Conservation (phyloP, 2,797 vertebrate genomes). For the Intellagama lesueurii region DNA sequence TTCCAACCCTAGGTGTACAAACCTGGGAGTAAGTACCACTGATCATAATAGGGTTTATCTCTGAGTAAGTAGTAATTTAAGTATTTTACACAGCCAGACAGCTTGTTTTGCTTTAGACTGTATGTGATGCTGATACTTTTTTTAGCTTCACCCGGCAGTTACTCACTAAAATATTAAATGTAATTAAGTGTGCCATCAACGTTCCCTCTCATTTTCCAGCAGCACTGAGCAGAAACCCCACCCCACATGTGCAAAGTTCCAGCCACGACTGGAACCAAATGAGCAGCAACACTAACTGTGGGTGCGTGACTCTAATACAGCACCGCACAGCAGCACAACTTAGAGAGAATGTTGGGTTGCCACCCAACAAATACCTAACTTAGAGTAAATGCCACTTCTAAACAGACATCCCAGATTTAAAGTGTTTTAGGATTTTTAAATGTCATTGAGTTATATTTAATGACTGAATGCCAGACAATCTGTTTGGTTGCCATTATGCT, state of each 20-base stretch:
- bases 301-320: too few species aligned
- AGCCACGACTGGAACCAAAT: too few species aligned
- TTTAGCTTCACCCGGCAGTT: conserved; percentile 19
- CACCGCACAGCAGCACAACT: too few species aligned
- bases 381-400: not conserved
- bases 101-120: not conserved
- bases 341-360: too few species aligned
- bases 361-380: not conserved
- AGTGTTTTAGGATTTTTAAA: conserved; percentile 45
- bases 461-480: conserved; percentile 36
- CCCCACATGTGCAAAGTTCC: too few species aligned
- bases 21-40: not conserved
- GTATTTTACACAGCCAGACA: not conserved
- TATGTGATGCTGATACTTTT: conserved; percentile 24
- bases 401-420: not conserved
- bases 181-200: conserved; percentile 25
- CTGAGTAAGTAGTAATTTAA: not conserved
- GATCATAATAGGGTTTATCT: not conserved
- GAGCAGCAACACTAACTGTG: too few species aligned
- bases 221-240: too few species aligned
- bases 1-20: not conserved
- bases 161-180: conserved; percentile 38
- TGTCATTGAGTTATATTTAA: conserved; percentile 55
- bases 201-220: too few species aligned
- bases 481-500: conserved; percentile 28